These are phyloP conservation scores for Dissostichus mawsoni DNA, from an alignment of 2,113 vertebrate genomes.

Conservation along the genomic window DNA sequence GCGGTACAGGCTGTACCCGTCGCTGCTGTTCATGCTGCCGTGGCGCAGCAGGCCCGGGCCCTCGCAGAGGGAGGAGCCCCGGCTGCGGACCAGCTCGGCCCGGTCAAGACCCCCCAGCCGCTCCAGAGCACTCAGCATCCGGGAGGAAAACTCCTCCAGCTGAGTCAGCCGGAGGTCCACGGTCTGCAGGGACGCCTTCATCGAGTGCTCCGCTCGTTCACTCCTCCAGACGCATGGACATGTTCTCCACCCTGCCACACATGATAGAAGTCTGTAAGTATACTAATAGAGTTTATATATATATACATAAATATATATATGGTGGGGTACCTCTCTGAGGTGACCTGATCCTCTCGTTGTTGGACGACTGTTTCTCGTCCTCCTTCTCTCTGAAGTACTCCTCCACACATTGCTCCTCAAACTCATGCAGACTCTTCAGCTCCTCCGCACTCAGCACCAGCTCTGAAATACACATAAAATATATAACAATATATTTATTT, in stretches of 20 bases:
- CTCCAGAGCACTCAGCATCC: constrained; percentile 93
- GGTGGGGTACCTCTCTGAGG: constrained; percentile 89
- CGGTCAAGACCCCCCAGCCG: constrained; percentile 90
- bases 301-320: background rate
- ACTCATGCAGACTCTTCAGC: constrained; percentile 93
- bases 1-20: constrained; percentile 85
- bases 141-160: constrained; percentile 89
- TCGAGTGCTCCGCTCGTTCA: constrained; percentile 95
- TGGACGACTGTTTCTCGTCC: constrained; percentile 93
- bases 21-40: constrained; percentile 89
- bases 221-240: constrained; percentile 98
- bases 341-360: constrained; percentile 94
- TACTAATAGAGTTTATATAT: background rate
- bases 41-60: constrained; percentile 84
- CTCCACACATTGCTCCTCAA: constrained; percentile 96
- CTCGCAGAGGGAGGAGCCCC: constrained; percentile 87
- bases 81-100: constrained; percentile 78
- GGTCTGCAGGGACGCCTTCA: constrained; percentile 96
- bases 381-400: constrained; percentile 96
- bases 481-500: too few relatives aligned
- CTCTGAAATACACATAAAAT: constrained; percentile 79
- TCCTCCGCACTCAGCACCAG: constrained; percentile 92
- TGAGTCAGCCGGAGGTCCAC: constrained; percentile 94
- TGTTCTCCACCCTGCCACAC: constrained; percentile 93
- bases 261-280: too few relatives aligned